Evolutionary conservation across 2,113 vertebrate genomes (phyloP), one percentile per base, ranked within the genome.

Genomic region (Ochotona curzoniae): DNA sequence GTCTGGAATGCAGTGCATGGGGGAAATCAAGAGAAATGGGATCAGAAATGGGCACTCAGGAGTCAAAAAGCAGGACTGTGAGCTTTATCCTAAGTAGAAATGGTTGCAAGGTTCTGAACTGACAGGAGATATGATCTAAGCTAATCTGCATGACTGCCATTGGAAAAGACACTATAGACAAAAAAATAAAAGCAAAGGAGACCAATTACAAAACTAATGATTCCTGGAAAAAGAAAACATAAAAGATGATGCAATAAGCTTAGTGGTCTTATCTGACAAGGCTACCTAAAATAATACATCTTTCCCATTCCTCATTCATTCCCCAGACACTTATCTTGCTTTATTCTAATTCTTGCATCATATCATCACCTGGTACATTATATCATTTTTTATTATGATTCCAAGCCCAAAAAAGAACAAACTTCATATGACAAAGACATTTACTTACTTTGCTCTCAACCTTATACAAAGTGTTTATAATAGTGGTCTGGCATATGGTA

Each of bases 281-380:
- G 3, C 21, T 61, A 7, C 25, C 84, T 76, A 75, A 76, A 89
- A 84, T 11, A 73, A 28, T 8, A 63, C 30, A 69, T 83, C 26
- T 23, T 94, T 89, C 44, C 88, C 69, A 60, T 76, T 71, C 23
- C 63, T 13, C 3, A 7, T 8, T 75, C 60, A 63, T 54, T 87
- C 26, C 83, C 44, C 63, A 35, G 26, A 51, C 7, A 14, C 28
- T 61, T 44, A 4, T 70, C 38, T 66, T 67, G 38, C 51, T 73
- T 71, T 44, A 83, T 66, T 87, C 88, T 79, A 91, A 35, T 74
- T 67, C 57, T 38, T 91, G 74, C 54, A 47, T 81, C 83, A 74
- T 30, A 71, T n/a, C 35, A 57, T 64, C 18, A 25, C 28, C 44
- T 75, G 71, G 25, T 18, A 71, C 26, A 63, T 49, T 28, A 67